phyloP scores from a whole-genome alignment of 1,140 invertebrate genomes.

The Drosophila nasuta region DNA sequence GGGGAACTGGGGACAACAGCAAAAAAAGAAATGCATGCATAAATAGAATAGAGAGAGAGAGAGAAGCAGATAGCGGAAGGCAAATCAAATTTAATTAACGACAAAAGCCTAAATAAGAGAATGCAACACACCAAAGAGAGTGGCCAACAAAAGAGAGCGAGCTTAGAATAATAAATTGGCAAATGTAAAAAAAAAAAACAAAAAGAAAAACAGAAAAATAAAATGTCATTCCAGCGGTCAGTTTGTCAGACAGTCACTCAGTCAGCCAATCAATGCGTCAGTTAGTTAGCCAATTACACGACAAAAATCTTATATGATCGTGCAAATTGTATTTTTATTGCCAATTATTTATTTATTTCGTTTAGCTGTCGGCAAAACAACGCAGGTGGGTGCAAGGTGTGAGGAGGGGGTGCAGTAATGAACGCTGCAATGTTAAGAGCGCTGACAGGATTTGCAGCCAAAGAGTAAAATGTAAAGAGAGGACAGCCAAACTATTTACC shows the following conservation, averaged over 20 bases:
- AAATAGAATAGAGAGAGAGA: background rate
- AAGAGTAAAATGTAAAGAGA: background rate
- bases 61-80: conserved; percentile 49
- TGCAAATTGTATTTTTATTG: conserved; percentile 83
- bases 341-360: conserved; percentile 82
- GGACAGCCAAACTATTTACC: background rate
- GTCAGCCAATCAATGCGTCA: conserved; percentile 33
- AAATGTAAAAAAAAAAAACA: conserved; percentile 3
- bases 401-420: background rate
- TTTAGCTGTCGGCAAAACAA: conserved; percentile 50
- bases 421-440: conserved; percentile 37
- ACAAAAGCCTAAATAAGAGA: conserved; percentile 31
- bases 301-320: conserved; percentile 76
- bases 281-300: conserved; percentile 60
- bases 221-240: conserved; percentile 5
- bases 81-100: conserved; percentile 78
- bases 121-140: background rate
- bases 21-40: conserved; percentile 29
- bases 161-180: conserved; percentile 33
- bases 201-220: too few species aligned
- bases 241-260: conserved; percentile 30
- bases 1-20: background rate
- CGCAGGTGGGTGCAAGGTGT: too few species aligned
- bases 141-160: conserved; percentile 1
- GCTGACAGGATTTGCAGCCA: conserved; percentile 9